phyloP scores from a whole-genome alignment of 2,797 vertebrate species.

The Aphelocoma californica region DNA sequence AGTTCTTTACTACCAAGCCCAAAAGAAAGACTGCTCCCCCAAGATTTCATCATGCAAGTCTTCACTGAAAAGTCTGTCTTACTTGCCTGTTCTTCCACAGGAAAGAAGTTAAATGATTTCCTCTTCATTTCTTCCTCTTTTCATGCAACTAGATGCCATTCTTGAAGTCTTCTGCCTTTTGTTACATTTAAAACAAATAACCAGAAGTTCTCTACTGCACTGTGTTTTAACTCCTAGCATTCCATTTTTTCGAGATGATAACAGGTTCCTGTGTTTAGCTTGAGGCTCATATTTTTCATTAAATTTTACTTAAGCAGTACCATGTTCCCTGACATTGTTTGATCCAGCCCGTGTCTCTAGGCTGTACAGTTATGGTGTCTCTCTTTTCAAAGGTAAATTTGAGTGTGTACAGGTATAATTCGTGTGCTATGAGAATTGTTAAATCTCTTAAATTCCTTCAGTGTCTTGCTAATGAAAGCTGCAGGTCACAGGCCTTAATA shows the following conservation, averaged over 20 bases:
- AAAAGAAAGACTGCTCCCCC: neutral
- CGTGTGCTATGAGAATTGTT: neutral
- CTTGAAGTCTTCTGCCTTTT: neutral
- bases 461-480: neutral
- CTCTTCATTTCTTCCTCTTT: neutral
- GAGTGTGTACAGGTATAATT: neutral
- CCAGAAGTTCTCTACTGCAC: neutral
- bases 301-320: neutral
- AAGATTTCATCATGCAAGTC: neutral
- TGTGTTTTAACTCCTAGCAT: neutral
- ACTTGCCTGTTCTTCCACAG: neutral
- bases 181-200: neutral
- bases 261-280: neutral
- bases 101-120: neutral
- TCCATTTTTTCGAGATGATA: neutral
- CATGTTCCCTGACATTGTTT: neutral
- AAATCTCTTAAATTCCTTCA: neutral
- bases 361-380: neutral
- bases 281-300: neutral
- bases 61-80: neutral
- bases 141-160: neutral
- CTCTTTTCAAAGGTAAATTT: neutral
- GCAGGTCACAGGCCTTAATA: neutral
- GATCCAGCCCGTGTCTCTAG: neutral
- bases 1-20: neutral